Evolutionary conservation across 2,888 invertebrate genomes (phyloP), one percentile per base, ranked within the genome.

Genomic region (Lobophora halterata): DNA sequence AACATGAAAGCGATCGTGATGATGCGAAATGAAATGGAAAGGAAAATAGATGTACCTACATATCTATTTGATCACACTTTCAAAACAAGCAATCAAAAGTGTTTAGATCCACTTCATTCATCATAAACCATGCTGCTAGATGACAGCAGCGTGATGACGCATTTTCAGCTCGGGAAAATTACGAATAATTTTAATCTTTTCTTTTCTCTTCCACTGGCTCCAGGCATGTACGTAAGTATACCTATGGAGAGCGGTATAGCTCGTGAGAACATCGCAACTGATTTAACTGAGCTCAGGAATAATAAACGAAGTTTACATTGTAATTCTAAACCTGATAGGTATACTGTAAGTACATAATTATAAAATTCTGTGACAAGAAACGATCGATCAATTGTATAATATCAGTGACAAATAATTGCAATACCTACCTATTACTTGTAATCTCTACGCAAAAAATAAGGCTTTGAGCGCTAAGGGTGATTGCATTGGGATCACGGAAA

Each of bases 1-100:
- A 34, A 26, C 23, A 46, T 34, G 43, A 44, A 46, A 49, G 44
- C 42, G 35, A 49, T 37, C 38, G 41, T 41, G 42, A 47, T 38
- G 36, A 45, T 38, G 46, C 37, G 41, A 51, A 47, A 49, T 44
- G 42, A 52, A 48, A 54, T 44, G 34, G 52, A 54, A 49, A 48
- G 49, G 48, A 38, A 43, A 41, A 26, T 29, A 28, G 25, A 46
- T 35, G 28, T 47, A 19, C 23, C 5, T 2, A 17, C 25, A 25
- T 33, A 26, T 24, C 35, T 39, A 32, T 33, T 35, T 38, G 32
- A 31, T 23, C 25, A 31, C 37, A 52, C 41, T 54, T 52, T 51
- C 45, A 49, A 43, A 52, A 41, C 29, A 29, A 30, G 25, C 32
- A 37, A 49, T 45, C 25, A 25, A 17, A 29, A 14, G 28, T 8